Evolutionary conservation across 1,140 invertebrate species (phyloP), one percentile per base, ranked within the genome.

Genomic region (Adelges cooleyi): DNA sequence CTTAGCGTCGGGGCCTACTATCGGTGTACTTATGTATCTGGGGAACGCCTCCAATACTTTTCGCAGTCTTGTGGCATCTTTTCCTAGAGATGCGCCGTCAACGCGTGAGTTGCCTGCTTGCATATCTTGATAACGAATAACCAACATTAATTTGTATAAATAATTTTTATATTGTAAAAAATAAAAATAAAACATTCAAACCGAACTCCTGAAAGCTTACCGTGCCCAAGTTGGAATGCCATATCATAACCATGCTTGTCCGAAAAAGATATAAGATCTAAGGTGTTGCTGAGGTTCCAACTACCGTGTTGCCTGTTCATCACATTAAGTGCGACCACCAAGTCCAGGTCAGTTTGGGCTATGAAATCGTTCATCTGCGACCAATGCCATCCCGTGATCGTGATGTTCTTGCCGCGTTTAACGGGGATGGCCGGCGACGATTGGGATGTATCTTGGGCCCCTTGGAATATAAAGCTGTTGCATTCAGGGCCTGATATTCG

Each of bases 221-320:
- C 83, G 69, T 82, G 81, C 33, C 82, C 82, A 17, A 86, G 69
- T 70, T 85, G 81, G 81, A 81, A 85, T 40, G 76, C 80, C 15
- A 79, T 75, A 20, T 76, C 78, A 40, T 81, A 74, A 17, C 77
- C 76, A 42, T 78, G 76, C 51, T 78, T 76, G 69, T 84, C 79
- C 15, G 78, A 80, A 13, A 80, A 76, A 0, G 79, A 76, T 15
- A 86, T 72, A 6, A 84, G 74, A 29, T 80, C 75, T 17, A 79
- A 65, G 2, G 77, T 73, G 10, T 77, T 74, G 49, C 77, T 77
- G 0, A 79, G 73, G 71, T 82, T 77, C 79, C 82, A 84, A 6
- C 71, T 68, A 3, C 70, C 67, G 4, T 65, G 62, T n/a, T 27
- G 13, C 44, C 69, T 67, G 3, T 65, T 46, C 38, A 67, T 25